Base-by-base conservation (phyloP, 2,888 invertebrate species). In the Temnothorax unifasciatus region DNA sequence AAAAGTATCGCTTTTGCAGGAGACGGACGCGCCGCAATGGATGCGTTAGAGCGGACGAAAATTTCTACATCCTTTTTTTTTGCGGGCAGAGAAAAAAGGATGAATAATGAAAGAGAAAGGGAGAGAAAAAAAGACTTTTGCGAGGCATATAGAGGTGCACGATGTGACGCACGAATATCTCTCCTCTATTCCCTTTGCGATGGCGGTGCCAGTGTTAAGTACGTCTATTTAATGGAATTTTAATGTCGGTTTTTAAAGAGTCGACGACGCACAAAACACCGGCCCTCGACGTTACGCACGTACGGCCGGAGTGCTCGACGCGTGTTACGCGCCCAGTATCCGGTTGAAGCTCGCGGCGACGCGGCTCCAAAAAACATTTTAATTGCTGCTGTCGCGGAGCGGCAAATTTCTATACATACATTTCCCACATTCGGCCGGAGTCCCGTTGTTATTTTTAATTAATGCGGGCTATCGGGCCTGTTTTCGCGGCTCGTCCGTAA, bases 201-300 rank as follows among this genome's bases (percentile, higher is more conserved):
- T 61, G 29, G 29, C 54, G 73, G 64, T 63, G 47, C 57, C 71
- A 76, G 69, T 63, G 88, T 86, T 87, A 88, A 89, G 85, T 85
- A 84, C 90, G 82, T 88, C 83, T 79, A 84, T 89, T 90, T 90
- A 86, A 90, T 90, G 81, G 84, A 87, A 89, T 90, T 90, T 87
- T 85, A 90, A 88, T 86, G 88, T 84, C 76, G 66, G 57, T 83
- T 84, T 86, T 82, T 82, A 81, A 85, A 82, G 54, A 57, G 71
- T 75, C 59, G 76, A 38, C 50, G 50, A 61, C 61, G 47, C 66
- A 69, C 73, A 44, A 81, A 81, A 81, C 75, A 69, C 64, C 54
- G 11, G 47, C 61, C 59, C 64, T 76, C 18, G 44, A 47, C 25
- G 68, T 69, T 52, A 63, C 79, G 71, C 71, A 81, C 79, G 79